Conservation (phyloP, 2,113 vertebrate genomes). For the Rhegmatorhina hoffmannsi region DNA sequence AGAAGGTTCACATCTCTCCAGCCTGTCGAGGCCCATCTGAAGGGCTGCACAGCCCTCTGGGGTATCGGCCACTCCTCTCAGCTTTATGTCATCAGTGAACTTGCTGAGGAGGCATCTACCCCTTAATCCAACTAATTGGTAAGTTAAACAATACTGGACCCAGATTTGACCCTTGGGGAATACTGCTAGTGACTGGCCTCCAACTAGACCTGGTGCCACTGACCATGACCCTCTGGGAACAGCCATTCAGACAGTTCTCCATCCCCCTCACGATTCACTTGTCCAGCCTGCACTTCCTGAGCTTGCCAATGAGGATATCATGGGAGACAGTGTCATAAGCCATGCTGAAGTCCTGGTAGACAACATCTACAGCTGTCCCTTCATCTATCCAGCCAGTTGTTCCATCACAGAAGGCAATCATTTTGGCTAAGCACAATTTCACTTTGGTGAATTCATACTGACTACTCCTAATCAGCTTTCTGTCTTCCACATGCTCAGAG, state of each 20-base stretch:
- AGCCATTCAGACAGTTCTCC: neutral
- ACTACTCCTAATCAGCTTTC: neutral
- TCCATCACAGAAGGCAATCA: neutral
- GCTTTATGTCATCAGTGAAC: neutral
- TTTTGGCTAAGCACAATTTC: neutral
- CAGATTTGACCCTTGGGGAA: neutral
- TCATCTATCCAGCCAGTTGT: neutral
- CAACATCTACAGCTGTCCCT: neutral
- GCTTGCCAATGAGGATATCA: neutral
- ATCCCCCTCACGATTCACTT: neutral
- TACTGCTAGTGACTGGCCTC: neutral
- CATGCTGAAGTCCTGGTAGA: neutral
- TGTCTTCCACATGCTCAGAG: neutral
- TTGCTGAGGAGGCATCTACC: neutral
- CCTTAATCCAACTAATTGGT: neutral
- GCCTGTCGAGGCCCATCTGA: neutral
- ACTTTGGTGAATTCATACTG: neutral
- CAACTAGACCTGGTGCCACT: neutral
- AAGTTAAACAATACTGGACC: neutral
- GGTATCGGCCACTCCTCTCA: neutral
- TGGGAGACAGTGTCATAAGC: neutral
- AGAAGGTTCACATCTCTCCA: neutral
- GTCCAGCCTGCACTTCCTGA: neutral
- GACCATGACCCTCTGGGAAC: neutral
- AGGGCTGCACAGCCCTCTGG: neutral